Base-by-base conservation (phyloP, 2,113 vertebrate species). In the Anhinga anhinga region DNA sequence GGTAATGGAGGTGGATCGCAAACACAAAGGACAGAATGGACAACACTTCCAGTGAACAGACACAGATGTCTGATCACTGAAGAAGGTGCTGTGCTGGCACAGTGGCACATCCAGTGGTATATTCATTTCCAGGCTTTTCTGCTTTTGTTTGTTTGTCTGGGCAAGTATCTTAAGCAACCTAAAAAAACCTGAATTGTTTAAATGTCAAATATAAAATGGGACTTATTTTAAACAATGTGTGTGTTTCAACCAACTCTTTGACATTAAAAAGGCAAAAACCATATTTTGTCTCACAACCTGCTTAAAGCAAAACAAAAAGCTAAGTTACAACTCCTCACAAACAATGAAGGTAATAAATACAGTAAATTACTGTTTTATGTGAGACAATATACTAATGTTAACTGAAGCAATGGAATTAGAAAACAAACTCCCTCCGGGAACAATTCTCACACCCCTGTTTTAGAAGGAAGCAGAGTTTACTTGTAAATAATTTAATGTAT, bases 401-500 rank as follows among this genome's bases (percentile, higher is more conserved):
- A 97, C 93, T 86, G 95, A 96, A 97, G 95, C 88, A 97, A 86
- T 84, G 77, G 94, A 97, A 93, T 97, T 97, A 95, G 96, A 97
- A 97, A 97, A 95, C 96, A 97, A 95, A 91, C 90, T 96, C 95
- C 95, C 96, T 96, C 96, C 97, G 97, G 97, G 96, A 97, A 97
- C 94, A 97, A 94, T 97, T 97, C 93, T 97, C 93, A 94, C 87
- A 97, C 90, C 36, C 63, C 49, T 96, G 93, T 96, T 96, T 95
- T 85, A 97, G 95, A 94, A 97, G 91, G 95, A 97, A 98, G 94
- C 86, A 90, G 82, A 87, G 74, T 94, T 97, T 88, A 88, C 93
- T 97, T 26, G 53, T 96, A 97, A 97, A 97, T 97, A 96, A 95
- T 92, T 95, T 95, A 95, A 93, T 95, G 45, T 61, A 55, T 96